phyloP scores from a whole-genome alignment of 2,797 vertebrate species.

The Danio aesculapii region DNA sequence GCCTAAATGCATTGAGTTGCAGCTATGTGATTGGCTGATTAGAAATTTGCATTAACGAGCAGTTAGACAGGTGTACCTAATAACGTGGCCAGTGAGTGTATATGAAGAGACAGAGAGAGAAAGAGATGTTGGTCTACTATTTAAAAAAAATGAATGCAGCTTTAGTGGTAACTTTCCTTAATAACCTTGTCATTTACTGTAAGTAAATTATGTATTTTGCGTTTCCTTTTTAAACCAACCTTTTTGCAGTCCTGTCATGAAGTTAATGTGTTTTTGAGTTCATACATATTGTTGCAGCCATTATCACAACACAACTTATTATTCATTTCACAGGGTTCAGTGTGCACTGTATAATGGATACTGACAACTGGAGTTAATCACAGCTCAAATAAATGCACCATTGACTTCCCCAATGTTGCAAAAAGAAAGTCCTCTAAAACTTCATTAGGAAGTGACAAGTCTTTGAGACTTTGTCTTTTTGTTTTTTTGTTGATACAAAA shows the following conservation, averaged over 20 bases:
- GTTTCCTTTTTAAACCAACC: constrained; percentile 2
- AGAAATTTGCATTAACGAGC: too few relatives aligned
- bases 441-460: not conserved
- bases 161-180: not conserved
- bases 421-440: constrained; percentile 2
- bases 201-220: constrained; percentile 3
- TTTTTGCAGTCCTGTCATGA: not conserved
- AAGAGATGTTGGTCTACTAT: not conserved
- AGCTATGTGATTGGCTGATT: too few relatives aligned
- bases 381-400: constrained; percentile 18
- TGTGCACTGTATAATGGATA: constrained; percentile 15
- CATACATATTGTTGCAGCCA: not conserved
- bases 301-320: constrained; percentile 11
- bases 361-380: constrained; percentile 15
- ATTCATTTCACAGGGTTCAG: constrained; percentile 18
- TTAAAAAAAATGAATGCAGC: too few relatives aligned
- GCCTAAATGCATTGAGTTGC: too few relatives aligned
- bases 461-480: not conserved
- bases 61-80: too few relatives aligned
- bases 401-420: not conserved
- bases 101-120: too few relatives aligned
- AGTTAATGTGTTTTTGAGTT: constrained; percentile 7
- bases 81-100: too few relatives aligned
- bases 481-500: constrained; percentile 9
- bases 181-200: not conserved